Base-by-base conservation (phyloP, 2,888 invertebrate species). In the Pterobdella sp. region DNA sequence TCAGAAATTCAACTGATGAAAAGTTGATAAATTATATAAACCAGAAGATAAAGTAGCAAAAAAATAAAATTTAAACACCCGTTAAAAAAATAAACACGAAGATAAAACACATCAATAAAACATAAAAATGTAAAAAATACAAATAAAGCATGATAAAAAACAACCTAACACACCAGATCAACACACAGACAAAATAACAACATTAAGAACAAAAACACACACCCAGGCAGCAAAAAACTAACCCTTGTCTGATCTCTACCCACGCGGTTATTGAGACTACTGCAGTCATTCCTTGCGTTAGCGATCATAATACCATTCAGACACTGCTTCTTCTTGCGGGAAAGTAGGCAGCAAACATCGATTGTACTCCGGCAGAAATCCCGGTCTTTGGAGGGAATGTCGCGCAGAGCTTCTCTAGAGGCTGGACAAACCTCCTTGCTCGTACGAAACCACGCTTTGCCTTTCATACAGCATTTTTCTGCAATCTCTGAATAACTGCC, bases 311-410 rank as follows among this genome's bases (percentile, higher is more conserved):
- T 79, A 52, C 82, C 82, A 36, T 68, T 60, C 37, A 77, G 76
- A 75, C 82, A 82, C 76, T 80, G 79, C 42, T 77, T 76, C n/a
- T 78, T 75, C 71, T 81, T 80, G 35, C 79, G 77, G 49, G 79
- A 77, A 71, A 80, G 80, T 68, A 82, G 78, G 68, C 82, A 82
- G 77, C 82, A 82, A 35, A 82, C 78, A 74, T 80, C 77, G 4
- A 80, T 72, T 49, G 80, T 76, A 31, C 78, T 73, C 31, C 72
- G 42, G 52, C 76, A 76, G 72, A 76, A 76, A 29, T 72, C 65
- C 76, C 78, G 78, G 60, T 80, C 77, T 32, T 70, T 73, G 0
- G 18, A 31, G 1, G 74, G 69, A 3, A 81, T 75, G 22, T 76
- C 77, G 1, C 72, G 72, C 1, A 81, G 76, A 1, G 76, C 74